Percentiles rank a stretch among this genome's conserved stretches.
These are phyloP conservation scores for Schizopygopsis malacanthus DNA, from an alignment of 2,797 vertebrate genomes.

Conservation along the genomic window DNA sequence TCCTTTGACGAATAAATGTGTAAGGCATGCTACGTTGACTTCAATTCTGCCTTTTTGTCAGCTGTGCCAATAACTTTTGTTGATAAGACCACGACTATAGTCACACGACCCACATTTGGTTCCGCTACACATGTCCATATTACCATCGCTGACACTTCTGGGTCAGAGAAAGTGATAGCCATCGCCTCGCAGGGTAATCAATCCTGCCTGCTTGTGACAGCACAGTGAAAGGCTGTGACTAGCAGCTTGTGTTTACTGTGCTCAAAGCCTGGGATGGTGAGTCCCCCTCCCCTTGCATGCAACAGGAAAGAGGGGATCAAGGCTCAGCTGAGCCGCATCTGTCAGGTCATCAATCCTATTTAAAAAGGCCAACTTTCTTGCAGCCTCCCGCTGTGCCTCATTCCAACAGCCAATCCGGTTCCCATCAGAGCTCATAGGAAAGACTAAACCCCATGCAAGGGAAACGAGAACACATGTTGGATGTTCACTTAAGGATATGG, in stretches of 20 bases:
- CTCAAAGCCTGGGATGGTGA: slow-evolving; percentile 52
- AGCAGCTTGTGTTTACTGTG: slow-evolving; percentile 52
- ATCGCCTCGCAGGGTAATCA: slow-evolving; percentile 64
- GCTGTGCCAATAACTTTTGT: slow-evolving; percentile 67
- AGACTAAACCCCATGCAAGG: slow-evolving; percentile 8
- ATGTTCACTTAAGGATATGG: slow-evolving; percentile 1
- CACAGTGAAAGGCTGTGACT: slow-evolving; percentile 34
- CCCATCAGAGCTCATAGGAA: background rate
- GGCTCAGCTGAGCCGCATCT: slow-evolving; percentile 61
- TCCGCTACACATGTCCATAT: slow-evolving; percentile 54
- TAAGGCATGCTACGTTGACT: slow-evolving; percentile 64
- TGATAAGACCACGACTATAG: slow-evolving; percentile 46
- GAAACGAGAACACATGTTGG: background rate
- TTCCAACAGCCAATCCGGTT: slow-evolving; percentile 59
- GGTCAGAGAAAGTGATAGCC: slow-evolving; percentile 75
- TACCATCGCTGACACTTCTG: slow-evolving; percentile 74
- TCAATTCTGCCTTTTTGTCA: slow-evolving; percentile 70
- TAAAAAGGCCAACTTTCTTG: slow-evolving; percentile 74
- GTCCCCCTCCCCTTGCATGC: slow-evolving; percentile 29
- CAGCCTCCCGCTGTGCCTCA: slow-evolving; percentile 67
- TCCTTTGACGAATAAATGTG: slow-evolving; percentile 68
- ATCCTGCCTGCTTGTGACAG: slow-evolving; percentile 63
- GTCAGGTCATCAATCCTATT: slow-evolving; percentile 79
- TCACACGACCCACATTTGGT: slow-evolving; percentile 40
- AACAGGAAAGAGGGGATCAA: slow-evolving; percentile 44